These are phyloP conservation scores for Mugil cephalus DNA, from an alignment of 2,113 vertebrate genomes.

Conservation along the genomic window DNA sequence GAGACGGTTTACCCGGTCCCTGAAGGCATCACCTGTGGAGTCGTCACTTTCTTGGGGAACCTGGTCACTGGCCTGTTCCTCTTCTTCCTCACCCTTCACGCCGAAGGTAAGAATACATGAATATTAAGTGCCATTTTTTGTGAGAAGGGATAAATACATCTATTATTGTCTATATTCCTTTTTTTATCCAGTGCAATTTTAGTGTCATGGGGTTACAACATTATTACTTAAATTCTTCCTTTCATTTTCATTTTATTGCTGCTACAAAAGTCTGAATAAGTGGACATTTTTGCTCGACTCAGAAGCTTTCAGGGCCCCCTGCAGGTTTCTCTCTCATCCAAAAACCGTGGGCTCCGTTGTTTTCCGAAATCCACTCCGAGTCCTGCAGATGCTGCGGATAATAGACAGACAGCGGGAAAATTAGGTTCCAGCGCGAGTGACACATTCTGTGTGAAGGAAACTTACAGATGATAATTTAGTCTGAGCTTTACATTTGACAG, in stretches of 20 bases:
- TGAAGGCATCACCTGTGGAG: constrained; percentile 97
- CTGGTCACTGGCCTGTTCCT: constrained; percentile 94
- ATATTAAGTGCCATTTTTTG: too few species aligned
- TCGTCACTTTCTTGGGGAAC: constrained; percentile 96
- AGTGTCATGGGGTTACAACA: background rate
- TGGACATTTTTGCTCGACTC: background rate
- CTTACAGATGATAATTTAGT: constrained; percentile 29
- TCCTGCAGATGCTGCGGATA: constrained; percentile 34
- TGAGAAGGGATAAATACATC: too few species aligned
- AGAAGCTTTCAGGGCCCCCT: background rate
- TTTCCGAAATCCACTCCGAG: constrained; percentile 42
- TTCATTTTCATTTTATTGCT: too few species aligned
- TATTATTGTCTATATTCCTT: too few species aligned
- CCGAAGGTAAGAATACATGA: constrained; percentile 85
- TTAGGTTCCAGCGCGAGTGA: constrained; percentile 22
- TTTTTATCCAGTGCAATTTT: too few species aligned
- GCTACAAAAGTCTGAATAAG: background rate
- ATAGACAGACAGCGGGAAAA: constrained; percentile 36
- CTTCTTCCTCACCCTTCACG: constrained; percentile 96
- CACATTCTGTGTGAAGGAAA: constrained; percentile 32
- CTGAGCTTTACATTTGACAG: constrained; percentile 24
- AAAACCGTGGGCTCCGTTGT: constrained; percentile 33
- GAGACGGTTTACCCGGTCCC: constrained; percentile 98
- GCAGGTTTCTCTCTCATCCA: constrained; percentile 5
- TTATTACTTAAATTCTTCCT: background rate